Conservation (phyloP, 2,113 vertebrate species). For the Bufo bufo region DNA sequence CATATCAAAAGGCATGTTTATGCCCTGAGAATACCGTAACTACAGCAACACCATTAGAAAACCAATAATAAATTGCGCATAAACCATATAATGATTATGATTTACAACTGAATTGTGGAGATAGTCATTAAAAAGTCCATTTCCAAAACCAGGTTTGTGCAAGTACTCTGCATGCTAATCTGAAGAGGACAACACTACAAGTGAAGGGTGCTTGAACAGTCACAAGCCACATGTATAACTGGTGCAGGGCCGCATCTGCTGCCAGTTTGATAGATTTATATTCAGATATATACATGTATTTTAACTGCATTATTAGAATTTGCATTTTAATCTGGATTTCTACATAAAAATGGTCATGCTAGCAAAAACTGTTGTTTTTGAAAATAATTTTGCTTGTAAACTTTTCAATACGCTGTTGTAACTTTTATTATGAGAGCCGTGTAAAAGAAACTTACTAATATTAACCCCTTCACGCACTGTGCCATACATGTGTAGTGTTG, state of each 20-base stretch:
- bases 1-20: not conserved
- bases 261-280: not conserved
- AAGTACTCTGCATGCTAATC: not conserved
- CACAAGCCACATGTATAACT: not conserved
- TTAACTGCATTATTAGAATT: not conserved
- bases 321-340: not conserved
- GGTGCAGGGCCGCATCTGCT: not conserved
- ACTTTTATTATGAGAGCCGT: too few relatives aligned
- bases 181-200: not conserved
- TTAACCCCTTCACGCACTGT: too few relatives aligned
- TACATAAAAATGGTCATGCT: not conserved
- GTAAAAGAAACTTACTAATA: too few relatives aligned
- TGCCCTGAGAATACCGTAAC: not conserved
- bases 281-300: not conserved
- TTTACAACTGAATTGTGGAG: not conserved
- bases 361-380: not conserved
- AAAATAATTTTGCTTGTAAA: too few relatives aligned
- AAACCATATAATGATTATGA: conserved; percentile 5
- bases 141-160: not conserved
- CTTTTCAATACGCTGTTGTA: too few relatives aligned
- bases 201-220: not conserved
- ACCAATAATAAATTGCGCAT: not conserved
- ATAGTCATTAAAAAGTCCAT: conserved; percentile 1
- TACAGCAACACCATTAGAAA: not conserved
- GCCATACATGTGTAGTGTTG: too few relatives aligned